Percentiles rank a stretch among this genome's conserved stretches.
Conservation (phyloP, 2,888 invertebrate species). For the Mesoligia furuncula region DNA sequence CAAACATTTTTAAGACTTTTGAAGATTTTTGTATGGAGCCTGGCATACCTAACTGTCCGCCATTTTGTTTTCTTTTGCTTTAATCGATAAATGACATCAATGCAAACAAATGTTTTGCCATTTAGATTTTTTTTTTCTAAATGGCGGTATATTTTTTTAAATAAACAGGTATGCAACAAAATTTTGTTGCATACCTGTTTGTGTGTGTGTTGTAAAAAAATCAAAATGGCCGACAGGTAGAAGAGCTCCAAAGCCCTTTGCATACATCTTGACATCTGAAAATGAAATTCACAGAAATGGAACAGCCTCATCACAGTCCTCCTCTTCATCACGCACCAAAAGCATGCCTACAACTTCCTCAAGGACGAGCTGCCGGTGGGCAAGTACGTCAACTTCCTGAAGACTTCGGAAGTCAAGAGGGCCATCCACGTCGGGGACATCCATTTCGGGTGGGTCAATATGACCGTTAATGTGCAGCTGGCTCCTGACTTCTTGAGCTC, state of each 20-base stretch:
- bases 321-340: slow-evolving; percentile 76
- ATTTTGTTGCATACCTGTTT: no score
- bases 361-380: slow-evolving; percentile 76
- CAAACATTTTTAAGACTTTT: no score
- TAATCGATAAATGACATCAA: no score
- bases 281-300: slow-evolving; percentile 80
- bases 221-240: neutral
- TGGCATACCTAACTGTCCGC: no score
- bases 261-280: neutral
- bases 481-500: slow-evolving; percentile 82
- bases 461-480: slow-evolving; percentile 77
- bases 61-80: no score
- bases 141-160: no score
- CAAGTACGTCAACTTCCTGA: slow-evolving; percentile 71
- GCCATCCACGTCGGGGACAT: slow-evolving; percentile 85
- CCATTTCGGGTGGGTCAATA: slow-evolving; percentile 76
- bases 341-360: slow-evolving; percentile 85
- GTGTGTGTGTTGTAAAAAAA: no score
- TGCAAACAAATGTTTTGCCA: no score
- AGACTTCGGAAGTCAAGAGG: slow-evolving; percentile 73
- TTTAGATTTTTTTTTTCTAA: no score
- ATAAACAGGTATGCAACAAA: no score
- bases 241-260: neutral
- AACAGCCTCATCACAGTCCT: slow-evolving; percentile 73
- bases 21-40: no score